phyloP scores from a whole-genome alignment of 2,113 vertebrate species.

The Henicopernis longicauda region DNA sequence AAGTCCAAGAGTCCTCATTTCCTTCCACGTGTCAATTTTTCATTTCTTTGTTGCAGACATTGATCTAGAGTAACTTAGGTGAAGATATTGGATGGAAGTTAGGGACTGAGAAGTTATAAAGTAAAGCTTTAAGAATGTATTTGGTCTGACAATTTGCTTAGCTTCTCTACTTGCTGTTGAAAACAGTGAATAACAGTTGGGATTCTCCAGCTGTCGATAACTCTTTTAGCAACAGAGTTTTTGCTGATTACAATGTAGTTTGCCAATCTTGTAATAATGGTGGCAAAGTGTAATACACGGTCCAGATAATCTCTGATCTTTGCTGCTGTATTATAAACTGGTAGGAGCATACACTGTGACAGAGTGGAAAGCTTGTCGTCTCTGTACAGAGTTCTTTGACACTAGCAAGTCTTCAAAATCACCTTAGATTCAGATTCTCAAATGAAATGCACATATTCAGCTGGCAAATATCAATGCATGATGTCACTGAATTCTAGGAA shows the following conservation, averaged over 20 bases:
- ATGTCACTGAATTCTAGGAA: neutral
- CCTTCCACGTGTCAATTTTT: neutral
- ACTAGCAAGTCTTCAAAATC: neutral
- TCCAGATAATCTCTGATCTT: neutral
- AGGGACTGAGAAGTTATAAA: neutral
- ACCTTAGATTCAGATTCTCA: neutral
- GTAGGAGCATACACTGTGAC: neutral
- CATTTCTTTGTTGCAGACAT: neutral
- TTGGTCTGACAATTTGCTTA: neutral
- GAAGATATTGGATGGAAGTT: neutral
- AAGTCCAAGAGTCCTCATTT: neutral
- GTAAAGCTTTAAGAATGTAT: neutral
- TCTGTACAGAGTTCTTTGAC: neutral
- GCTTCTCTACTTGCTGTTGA: neutral
- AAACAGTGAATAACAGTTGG: neutral
- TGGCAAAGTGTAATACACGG: neutral
- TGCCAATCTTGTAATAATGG: rapidly evolving
- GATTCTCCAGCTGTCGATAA: neutral
- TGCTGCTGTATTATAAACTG: neutral
- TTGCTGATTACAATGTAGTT: neutral
- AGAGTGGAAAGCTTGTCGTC: neutral
- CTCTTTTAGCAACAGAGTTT: neutral
- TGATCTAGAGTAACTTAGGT: neutral
- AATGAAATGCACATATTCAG: neutral
- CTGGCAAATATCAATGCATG: neutral